phyloP scores from a whole-genome alignment of 92 coral and sea anemone genomes.

The Paramuricea clavata region DNA sequence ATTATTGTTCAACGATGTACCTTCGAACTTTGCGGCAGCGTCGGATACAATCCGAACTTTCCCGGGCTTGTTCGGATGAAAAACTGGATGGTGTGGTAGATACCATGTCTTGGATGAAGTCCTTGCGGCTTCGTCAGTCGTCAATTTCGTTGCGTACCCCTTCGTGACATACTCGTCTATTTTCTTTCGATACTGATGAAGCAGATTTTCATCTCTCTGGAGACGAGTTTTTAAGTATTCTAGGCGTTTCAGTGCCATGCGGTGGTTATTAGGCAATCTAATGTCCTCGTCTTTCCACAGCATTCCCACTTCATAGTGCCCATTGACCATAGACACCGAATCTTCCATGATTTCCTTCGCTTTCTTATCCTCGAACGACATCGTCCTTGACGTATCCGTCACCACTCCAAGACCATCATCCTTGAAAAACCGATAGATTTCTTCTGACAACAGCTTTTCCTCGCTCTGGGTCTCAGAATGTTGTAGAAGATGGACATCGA shows the following conservation, averaged over 20 bases:
- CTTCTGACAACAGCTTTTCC: neutral
- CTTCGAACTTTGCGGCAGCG: slow-evolving; percentile 15
- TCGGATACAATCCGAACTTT: slow-evolving; percentile 24
- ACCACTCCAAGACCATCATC: slow-evolving; percentile 38
- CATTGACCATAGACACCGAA: neutral
- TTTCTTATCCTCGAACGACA: neutral
- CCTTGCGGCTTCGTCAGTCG: neutral
- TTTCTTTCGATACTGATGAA: neutral
- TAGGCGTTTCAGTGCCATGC: slow-evolving; percentile 12
- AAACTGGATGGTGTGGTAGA: slow-evolving; percentile 29
- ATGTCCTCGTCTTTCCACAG: slow-evolving; percentile 24
- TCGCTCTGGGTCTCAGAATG: slow-evolving; percentile 29
- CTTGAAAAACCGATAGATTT: slow-evolving; percentile 8
- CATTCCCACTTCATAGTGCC: neutral
- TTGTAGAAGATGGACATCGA: slow-evolving; percentile 29
- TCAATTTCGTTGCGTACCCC: slow-evolving; percentile 2
- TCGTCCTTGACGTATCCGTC: neutral
- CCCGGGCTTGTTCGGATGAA: slow-evolving; percentile 16
- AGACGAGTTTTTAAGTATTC: slow-evolving; percentile 2
- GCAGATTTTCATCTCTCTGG: neutral
- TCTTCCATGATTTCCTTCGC: neutral
- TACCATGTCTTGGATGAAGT: slow-evolving; percentile 6
- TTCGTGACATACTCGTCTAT: slow-evolving; percentile 2
- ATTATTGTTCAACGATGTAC: slow-evolving; percentile 13
- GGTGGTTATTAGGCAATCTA: slow-evolving; percentile 12